Conservation (phyloP, 1,140 invertebrate genomes). For the Neotoxoptera formosana region DNA sequence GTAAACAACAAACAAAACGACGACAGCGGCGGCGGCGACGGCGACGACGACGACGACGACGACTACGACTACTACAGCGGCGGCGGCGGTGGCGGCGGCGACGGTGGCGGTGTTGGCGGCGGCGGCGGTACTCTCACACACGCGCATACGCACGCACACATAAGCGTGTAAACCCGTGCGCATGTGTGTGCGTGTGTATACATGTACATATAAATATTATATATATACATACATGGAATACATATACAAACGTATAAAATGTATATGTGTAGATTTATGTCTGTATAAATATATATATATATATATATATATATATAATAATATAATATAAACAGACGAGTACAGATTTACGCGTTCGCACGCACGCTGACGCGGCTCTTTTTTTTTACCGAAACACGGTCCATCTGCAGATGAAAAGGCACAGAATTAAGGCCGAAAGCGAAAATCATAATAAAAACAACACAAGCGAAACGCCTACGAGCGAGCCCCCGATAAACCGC, state of each 20-base stretch:
- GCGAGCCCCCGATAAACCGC: background rate
- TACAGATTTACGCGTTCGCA: background rate
- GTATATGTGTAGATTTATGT: background rate
- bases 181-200: background rate
- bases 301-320: background rate
- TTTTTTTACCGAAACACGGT: background rate
- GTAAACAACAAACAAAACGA: slow-evolving; percentile 52
- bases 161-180: background rate
- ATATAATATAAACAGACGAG: background rate
- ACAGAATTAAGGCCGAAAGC: background rate
- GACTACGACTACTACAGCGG: background rate
- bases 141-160: background rate
- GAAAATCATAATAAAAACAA: background rate
- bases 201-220: background rate
- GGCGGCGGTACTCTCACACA: slow-evolving; percentile 8
- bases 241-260: background rate
- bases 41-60: background rate
- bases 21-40: slow-evolving; percentile 2
- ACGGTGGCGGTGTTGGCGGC: background rate
- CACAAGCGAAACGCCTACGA: background rate
- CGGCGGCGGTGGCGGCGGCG: background rate
- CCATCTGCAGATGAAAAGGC: background rate
- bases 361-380: background rate
- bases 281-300: too few species aligned
- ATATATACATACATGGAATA: background rate